Evolutionary conservation across 2,797 vertebrate species (phyloP).

Genomic region (Synanceia verrucosa): DNA sequence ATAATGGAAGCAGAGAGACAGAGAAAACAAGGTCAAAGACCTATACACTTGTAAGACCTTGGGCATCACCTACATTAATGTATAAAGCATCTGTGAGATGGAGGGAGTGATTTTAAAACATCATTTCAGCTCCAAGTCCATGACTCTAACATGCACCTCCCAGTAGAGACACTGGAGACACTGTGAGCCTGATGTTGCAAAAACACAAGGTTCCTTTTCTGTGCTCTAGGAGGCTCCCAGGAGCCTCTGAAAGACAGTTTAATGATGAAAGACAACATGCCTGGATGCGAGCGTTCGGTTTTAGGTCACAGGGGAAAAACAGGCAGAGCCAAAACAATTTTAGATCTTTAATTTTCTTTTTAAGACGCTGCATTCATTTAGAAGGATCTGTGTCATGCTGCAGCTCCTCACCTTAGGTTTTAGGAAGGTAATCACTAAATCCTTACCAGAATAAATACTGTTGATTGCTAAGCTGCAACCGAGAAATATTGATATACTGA

Average conservation of each 20-base stretch:
- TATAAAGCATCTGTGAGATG: slow-evolving; percentile 6
- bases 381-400: slow-evolving; percentile 32
- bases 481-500: slow-evolving; percentile 47
- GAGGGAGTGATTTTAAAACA: slow-evolving; percentile 19
- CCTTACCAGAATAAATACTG: slow-evolving; percentile 43
- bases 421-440: slow-evolving; percentile 41
- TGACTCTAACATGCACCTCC: slow-evolving; percentile 53
- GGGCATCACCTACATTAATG: slow-evolving; percentile 47
- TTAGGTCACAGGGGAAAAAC: slow-evolving; percentile 51
- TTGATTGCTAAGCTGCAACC: slow-evolving; percentile 20
- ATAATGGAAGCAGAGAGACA: slow-evolving; percentile 63
- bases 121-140: slow-evolving; percentile 42
- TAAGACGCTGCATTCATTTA: slow-evolving; percentile 43
- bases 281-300: slow-evolving; percentile 55
- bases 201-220: slow-evolving; percentile 51
- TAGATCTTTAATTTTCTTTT: slow-evolving; percentile 59
- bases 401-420: slow-evolving; percentile 34
- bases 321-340: slow-evolving; percentile 58
- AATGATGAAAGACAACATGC: slow-evolving; percentile 74
- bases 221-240: slow-evolving; percentile 50
- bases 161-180: slow-evolving; percentile 52
- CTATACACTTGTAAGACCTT: slow-evolving; percentile 38
- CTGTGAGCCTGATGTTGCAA: slow-evolving; percentile 54
- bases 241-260: slow-evolving; percentile 57
- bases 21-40: slow-evolving; percentile 73